Evolutionary conservation across 2,888 invertebrate species (phyloP).

Genomic region (Oasisia sp.): DNA sequence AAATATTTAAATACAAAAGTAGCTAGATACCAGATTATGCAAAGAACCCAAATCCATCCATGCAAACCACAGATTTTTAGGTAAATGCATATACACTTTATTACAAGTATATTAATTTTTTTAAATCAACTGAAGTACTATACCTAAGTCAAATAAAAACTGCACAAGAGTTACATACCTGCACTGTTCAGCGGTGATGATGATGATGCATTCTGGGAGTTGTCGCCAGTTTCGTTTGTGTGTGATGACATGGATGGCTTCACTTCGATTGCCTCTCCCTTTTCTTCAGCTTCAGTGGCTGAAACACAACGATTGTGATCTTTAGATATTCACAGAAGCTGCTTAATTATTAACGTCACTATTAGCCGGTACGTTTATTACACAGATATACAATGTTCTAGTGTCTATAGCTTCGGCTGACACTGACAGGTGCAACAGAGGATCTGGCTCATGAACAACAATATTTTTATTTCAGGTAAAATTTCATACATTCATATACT

Average conservation of each 20-base stretch:
- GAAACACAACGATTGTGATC: neutral
- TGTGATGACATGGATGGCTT: neutral
- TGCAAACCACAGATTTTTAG: no score
- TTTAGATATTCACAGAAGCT: neutral
- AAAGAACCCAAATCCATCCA: no score
- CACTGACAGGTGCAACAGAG: neutral
- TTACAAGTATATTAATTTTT: no score
- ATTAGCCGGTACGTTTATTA: neutral
- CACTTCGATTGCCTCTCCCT: neutral
- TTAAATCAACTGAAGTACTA: no score
- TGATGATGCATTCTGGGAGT: constrained; percentile 17
- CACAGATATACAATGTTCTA: neutral
- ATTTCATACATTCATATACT: no score
- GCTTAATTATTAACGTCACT: neutral
- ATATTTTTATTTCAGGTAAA: no score
- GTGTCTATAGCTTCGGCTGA: neutral
- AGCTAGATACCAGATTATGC: no score
- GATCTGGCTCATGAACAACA: no score
- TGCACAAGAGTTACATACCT: no score
- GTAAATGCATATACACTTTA: no score
- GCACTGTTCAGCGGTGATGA: neutral
- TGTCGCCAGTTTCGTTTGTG: constrained; percentile 3
- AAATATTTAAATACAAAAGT: no score
- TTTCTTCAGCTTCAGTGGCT: neutral
- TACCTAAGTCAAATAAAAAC: no score